A percentile compares a stretch with the other conserved stretches of the same genome.
Conservation (phyloP, 1,140 invertebrate genomes). For the Subanguina moxae region DNA sequence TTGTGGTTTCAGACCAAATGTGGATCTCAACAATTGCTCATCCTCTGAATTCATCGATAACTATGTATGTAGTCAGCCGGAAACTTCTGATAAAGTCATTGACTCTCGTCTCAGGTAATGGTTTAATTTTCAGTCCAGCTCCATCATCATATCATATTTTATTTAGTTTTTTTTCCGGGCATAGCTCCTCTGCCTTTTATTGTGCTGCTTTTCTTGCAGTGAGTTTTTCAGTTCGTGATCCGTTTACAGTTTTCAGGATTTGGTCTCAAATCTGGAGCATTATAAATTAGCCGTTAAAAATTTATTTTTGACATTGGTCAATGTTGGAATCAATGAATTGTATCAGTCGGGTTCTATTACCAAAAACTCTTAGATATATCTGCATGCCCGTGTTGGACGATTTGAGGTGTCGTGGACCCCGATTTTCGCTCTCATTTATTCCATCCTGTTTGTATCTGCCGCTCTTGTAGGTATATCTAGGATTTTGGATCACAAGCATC, state of each 20-base stretch:
- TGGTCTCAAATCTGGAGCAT: too few relatives aligned
- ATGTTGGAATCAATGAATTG: too few relatives aligned
- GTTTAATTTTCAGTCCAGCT: too few relatives aligned
- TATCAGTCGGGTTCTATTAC: too few relatives aligned
- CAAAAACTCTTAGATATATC: slow-evolving; percentile 5
- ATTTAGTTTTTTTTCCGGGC: slow-evolving; percentile 12
- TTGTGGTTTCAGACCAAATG: slow-evolving; percentile 10
- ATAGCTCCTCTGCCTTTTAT: slow-evolving; percentile 19
- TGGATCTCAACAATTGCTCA: slow-evolving; percentile 1
- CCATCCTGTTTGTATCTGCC: neutral
- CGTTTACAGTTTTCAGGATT: too few relatives aligned
- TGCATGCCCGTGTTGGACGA: slow-evolving; percentile 12
- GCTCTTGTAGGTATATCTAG: slow-evolving; percentile 15
- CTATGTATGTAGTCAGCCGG: neutral
- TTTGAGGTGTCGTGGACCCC: neutral
- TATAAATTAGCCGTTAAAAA: too few relatives aligned
- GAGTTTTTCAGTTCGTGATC: too few relatives aligned
- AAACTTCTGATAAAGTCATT: neutral
- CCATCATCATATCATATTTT: too few relatives aligned
- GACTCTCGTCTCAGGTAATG: slow-evolving; percentile 4
- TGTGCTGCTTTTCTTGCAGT: slow-evolving; percentile 14
- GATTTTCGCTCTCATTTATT: slow-evolving; percentile 5
- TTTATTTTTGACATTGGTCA: too few relatives aligned
- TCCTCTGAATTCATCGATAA: neutral
- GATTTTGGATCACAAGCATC: slow-evolving; percentile 19